phyloP scores from a whole-genome alignment of 2,888 invertebrate species.

The Sminthurides aquaticus region DNA sequence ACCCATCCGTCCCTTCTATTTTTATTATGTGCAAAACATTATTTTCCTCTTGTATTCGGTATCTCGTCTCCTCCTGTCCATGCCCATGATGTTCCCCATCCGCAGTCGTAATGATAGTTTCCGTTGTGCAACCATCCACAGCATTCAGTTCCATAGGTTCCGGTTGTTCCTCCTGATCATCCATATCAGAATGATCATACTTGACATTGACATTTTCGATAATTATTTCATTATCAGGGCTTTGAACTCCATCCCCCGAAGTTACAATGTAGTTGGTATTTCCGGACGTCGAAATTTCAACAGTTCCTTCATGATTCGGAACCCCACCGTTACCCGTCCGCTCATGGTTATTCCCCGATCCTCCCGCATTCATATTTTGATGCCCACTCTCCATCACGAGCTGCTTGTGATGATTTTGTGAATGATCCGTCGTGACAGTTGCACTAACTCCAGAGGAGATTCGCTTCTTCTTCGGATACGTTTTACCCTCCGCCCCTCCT shows the following conservation, averaged over 20 bases:
- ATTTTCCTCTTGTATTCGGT: constrained; percentile 17
- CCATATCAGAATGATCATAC: constrained; percentile 9
- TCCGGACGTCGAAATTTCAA: not conserved
- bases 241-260: constrained; percentile 10
- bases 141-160: not conserved
- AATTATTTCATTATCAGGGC: constrained; percentile 12
- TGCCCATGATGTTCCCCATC: not conserved
- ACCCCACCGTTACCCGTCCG: not conserved
- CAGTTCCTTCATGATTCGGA: not conserved
- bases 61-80: constrained; percentile 8
- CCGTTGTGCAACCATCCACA: constrained; percentile 1
- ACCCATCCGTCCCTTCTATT: constrained; percentile 12
- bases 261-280: not conserved
- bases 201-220: constrained; percentile 20
- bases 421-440: not conserved
- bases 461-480: constrained; percentile 18
- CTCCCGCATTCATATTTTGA: not conserved
- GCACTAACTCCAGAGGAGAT: constrained; percentile 4
- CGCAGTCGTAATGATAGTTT: not conserved
- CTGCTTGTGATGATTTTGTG: too few relatives aligned
- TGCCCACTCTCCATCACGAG: not conserved
- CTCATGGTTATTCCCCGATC: not conserved
- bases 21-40: constrained; percentile 18
- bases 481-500: constrained; percentile 4
- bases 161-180: not conserved